These are phyloP conservation scores for Nomada lathburiana DNA, from an alignment of 2,888 invertebrate species.

Conservation along the genomic window DNA sequence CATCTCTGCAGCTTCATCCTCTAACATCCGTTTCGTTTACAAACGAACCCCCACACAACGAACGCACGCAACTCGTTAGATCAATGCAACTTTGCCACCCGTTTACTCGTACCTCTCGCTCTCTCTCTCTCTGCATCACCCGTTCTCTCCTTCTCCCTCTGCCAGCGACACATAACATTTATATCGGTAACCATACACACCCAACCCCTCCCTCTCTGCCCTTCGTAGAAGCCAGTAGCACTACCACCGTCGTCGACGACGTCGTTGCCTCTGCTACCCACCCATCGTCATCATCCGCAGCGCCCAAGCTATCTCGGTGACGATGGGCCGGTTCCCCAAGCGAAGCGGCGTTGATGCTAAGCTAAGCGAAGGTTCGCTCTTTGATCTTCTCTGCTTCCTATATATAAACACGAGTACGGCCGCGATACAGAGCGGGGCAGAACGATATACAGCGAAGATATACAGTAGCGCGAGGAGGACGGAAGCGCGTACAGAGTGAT, in stretches of 20 bases:
- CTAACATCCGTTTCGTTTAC: constrained; percentile 46
- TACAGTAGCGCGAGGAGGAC: constrained; percentile 17
- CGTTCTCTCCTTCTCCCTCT: constrained; percentile 12
- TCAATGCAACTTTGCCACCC: constrained; percentile 59
- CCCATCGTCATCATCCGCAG: constrained; percentile 66
- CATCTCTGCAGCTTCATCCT: neutral
- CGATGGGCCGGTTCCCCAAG: constrained; percentile 76
- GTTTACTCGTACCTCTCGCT: constrained; percentile 39
- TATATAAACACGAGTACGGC: constrained; percentile 80
- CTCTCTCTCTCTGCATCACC: constrained; percentile 1
- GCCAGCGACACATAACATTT: constrained; percentile 59
- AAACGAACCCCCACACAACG: constrained; percentile 40
- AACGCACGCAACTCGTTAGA: constrained; percentile 65
- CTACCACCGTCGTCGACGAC: constrained; percentile 1
- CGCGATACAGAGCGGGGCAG: constrained; percentile 37
- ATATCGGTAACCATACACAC: constrained; percentile 65
- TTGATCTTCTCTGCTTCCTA: constrained; percentile 83
- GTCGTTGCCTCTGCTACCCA: constrained; percentile 46
- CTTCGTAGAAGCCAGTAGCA: constrained; percentile 31
- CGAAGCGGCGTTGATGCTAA: constrained; percentile 78
- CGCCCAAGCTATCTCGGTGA: constrained; percentile 72
- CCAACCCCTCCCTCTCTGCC: constrained; percentile 16
- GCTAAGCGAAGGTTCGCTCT: constrained; percentile 81
- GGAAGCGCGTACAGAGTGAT: constrained; percentile 13
- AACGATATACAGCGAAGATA: constrained; percentile 33